Evolutionary conservation across 2,797 vertebrate species (phyloP).

Genomic region (Tadarida brasiliensis): DNA sequence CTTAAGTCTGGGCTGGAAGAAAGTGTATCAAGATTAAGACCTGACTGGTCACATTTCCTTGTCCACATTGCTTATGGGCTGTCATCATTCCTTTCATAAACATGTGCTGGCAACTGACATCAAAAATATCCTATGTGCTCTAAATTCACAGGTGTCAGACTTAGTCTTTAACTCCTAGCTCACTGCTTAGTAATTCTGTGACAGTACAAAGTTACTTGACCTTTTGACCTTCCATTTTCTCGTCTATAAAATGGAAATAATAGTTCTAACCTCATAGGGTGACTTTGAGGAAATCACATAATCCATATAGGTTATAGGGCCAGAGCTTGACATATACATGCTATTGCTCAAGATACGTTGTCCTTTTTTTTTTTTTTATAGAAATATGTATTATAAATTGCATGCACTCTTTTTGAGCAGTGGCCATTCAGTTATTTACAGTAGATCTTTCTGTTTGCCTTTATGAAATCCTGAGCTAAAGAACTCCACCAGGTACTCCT

Average conservation of each 20-base stretch:
- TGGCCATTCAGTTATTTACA: neutral
- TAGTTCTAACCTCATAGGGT: neutral
- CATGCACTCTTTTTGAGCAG: neutral
- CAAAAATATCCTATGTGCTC: neutral
- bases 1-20: neutral
- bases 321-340: neutral
- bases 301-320: neutral
- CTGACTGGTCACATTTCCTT: neutral
- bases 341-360: neutral
- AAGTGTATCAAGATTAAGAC: neutral
- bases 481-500: neutral
- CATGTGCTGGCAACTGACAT: neutral
- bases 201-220: neutral
- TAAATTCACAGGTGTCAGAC: neutral
- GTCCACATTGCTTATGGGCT: neutral
- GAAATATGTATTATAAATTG: neutral
- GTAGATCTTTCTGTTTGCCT: neutral
- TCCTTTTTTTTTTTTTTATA: neutral
- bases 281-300: slow-evolving; percentile 36
- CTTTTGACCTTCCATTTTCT: slow-evolving; percentile 46
- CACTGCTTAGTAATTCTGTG: neutral
- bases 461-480: neutral
- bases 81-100: neutral
- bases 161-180: neutral
- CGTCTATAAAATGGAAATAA: neutral